Base-by-base conservation (phyloP, 2,797 vertebrate genomes). In the Fistularia commersonii region DNA sequence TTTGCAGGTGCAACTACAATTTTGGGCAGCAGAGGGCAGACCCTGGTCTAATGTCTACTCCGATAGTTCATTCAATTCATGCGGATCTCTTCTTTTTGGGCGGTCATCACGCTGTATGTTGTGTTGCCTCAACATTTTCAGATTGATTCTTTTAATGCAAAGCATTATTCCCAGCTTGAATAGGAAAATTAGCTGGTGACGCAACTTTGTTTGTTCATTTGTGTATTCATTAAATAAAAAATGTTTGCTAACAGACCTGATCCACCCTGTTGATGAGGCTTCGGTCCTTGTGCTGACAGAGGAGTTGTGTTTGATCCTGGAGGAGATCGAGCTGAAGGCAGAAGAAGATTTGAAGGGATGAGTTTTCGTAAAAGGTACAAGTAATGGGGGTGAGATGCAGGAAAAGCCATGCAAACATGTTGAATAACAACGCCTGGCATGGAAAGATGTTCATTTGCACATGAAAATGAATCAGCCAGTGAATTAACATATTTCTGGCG, bases 261-360 rank as follows among this genome's bases (percentile, higher is more conserved):
- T 77, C 58, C 79, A 0, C 39, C 51, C 9, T 70, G 77, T 1
- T 92, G 65, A 54, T 95, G 92, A 23, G 93, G 91, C 50, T 93
- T 94, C 76, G 94, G 77, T 31, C 92, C 93, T 54, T 94, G 75
- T 0, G 91, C 91, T 37, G 94, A 93, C 44, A 95, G 86, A 0
- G 93, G 93, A 11, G 92, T 95, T 86, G 91, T 94, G 57, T 88
- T 85, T 81, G 94, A 48, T 53, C 82, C 81, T 6, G 80, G 68
- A 44, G 82, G 80, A 35, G 81, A 77, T 39, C 64, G 71, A 57
- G 80, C 85, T 87, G 8, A 13, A 55, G 45, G 11, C 37, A 38
- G 9, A 38, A 10, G 35, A 23, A 23, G 23, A 23, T 23, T 23
- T 23, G 23, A 23, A 23, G 35, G 35, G 35, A 36, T 7, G 35